These are phyloP conservation scores for Kryptolebias marmoratus DNA, from an alignment of 2,113 vertebrate species.

Conservation along the genomic window DNA sequence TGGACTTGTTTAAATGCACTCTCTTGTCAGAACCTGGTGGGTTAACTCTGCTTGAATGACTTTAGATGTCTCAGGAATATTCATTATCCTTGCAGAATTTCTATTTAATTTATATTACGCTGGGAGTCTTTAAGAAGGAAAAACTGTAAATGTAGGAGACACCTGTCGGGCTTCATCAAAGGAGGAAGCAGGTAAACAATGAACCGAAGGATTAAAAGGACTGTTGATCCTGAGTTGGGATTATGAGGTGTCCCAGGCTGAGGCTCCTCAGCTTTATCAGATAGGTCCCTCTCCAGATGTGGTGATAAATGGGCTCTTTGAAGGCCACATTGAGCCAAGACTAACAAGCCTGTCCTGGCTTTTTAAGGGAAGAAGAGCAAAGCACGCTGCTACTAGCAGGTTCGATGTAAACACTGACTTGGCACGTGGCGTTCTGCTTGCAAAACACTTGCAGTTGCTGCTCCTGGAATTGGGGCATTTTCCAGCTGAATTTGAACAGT, in stretches of 20 bases:
- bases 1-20: constrained; percentile 49
- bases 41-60: constrained; percentile 31
- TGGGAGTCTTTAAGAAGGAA: constrained; percentile 5
- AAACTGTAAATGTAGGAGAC: constrained; percentile 31
- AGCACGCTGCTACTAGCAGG: constrained; percentile 52
- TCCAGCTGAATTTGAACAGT: constrained; percentile 3
- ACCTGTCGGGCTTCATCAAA: constrained; percentile 74
- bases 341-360: constrained; percentile 66
- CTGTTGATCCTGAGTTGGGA: constrained; percentile 59
- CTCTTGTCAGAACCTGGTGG: constrained; percentile 16
- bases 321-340: constrained; percentile 68
- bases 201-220: constrained; percentile 74
- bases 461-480: constrained; percentile 37
- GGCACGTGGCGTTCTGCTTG: constrained; percentile 33
- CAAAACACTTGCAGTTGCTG: constrained; percentile 23
- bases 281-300: constrained; percentile 77
- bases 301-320: constrained; percentile 80
- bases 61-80: constrained; percentile 7
- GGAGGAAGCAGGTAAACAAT: constrained; percentile 70
- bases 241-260: constrained; percentile 61
- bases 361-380: constrained; percentile 63
- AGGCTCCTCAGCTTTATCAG: constrained; percentile 66
- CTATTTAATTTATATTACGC: neutral
- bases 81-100: neutral
- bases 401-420: constrained; percentile 56